These are phyloP conservation scores for Lates japonicus DNA, from an alignment of 2,797 vertebrate species.

Conservation along the genomic window DNA sequence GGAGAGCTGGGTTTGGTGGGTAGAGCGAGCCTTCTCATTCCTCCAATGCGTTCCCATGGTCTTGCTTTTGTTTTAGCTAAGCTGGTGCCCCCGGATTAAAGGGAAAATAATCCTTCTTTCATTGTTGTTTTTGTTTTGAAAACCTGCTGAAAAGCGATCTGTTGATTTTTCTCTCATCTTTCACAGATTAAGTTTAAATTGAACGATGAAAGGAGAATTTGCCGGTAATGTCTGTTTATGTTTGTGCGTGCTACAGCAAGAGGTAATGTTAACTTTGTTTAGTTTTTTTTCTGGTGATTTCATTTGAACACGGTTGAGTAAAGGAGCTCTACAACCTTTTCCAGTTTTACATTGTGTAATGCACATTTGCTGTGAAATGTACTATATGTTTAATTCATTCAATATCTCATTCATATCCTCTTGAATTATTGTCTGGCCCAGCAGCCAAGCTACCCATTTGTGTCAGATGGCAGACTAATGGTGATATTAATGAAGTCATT, in stretches of 20 bases:
- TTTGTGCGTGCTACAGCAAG: conserved; percentile 54
- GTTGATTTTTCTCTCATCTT: conserved; percentile 83
- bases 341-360: conserved; percentile 55
- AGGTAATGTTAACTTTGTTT: conserved; percentile 50
- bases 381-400: conserved; percentile 77
- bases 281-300: conserved; percentile 42
- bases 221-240: conserved; percentile 68
- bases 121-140: conserved; percentile 83
- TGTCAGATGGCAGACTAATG: conserved; percentile 88
- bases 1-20: conserved; percentile 71
- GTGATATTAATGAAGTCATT: conserved; percentile 90
- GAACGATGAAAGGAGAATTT: conserved; percentile 75
- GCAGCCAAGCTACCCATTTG: conserved; percentile 78
- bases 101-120: conserved; percentile 84
- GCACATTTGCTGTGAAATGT: conserved; percentile 71
- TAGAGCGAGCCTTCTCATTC: conserved; percentile 75
- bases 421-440: conserved; percentile 76
- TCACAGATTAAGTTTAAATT: conserved; percentile 84
- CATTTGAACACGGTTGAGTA: conserved; percentile 41
- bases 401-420: conserved; percentile 71
- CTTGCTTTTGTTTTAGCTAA: conserved; percentile 85
- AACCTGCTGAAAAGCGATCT: conserved; percentile 83
- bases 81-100: conserved; percentile 84
- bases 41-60: conserved; percentile 78
- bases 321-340: conserved; percentile 46